Conservation (phyloP, 2,797 vertebrate genomes). For the Loris lydekkerianus region DNA sequence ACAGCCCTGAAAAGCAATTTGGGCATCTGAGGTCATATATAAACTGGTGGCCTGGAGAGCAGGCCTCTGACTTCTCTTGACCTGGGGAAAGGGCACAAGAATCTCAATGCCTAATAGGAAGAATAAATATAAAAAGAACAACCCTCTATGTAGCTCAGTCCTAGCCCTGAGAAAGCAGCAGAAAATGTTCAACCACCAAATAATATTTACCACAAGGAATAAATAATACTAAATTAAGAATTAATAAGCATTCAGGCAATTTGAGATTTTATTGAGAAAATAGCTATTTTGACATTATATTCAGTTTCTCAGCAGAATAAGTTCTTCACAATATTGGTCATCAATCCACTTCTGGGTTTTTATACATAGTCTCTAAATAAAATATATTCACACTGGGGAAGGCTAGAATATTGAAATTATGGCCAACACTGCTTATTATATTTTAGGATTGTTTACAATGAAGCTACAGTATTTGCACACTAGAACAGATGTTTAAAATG, state of each 20-base stretch:
- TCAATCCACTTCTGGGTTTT: constrained; percentile 64
- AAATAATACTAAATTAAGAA: constrained; percentile 11
- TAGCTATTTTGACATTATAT: constrained; percentile 74
- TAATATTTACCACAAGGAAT: constrained; percentile 34
- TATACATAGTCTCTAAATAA: constrained; percentile 64
- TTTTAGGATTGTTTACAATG: constrained; percentile 53
- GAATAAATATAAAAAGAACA: neutral
- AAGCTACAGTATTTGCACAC: constrained; percentile 65
- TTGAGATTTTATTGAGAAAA: constrained; percentile 83
- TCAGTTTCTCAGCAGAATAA: constrained; percentile 76
- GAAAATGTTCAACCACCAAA: neutral
- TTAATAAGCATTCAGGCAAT: constrained; percentile 52
- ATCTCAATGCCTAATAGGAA: neutral
- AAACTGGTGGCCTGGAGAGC: neutral
- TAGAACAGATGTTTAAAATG: constrained; percentile 63
- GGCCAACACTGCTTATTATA: constrained; percentile 30
- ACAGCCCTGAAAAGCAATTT: neutral
- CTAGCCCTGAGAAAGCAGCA: neutral
- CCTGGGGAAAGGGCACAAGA: neutral
- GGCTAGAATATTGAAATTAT: constrained; percentile 52
- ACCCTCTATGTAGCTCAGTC: neutral
- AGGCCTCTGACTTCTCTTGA: neutral
- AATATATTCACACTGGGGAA: constrained; percentile 58
- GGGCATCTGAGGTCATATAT: neutral
- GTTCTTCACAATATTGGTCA: constrained; percentile 70